Evolutionary conservation across 2,888 invertebrate genomes (phyloP), one percentile per base, ranked within the genome.

Genomic region (Synergus itoensis): DNA sequence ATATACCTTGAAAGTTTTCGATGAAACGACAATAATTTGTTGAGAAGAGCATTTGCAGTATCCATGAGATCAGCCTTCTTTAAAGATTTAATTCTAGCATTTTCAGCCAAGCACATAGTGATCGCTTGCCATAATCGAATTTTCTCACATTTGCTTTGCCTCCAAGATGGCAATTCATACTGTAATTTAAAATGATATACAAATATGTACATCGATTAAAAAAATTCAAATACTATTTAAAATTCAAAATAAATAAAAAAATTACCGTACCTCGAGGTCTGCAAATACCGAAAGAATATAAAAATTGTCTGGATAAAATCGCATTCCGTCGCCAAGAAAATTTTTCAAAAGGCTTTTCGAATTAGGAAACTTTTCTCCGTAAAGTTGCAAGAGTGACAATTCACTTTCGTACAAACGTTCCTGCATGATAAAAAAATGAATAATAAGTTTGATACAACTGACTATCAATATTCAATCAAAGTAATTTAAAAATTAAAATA

Each of bases 301-400:
- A 76, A 95, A 91, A 90, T 95, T 95, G 81, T 94, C 93, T 0
- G 95, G 95, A 89, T 93, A 95, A 45, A 92, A 69, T 9, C 85
- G 69, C 79, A 91, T 84, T 77, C 88, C 88, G 76, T 81, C 80
- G 36, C 84, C 80, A 28, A 91, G n/a, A 65, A 82, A 84, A 40
- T 84, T 77, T 78, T 84, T 85, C 43, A 90, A 82, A 67, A 65
- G 28, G 28, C 75, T 73, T 21, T 77, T 77, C 48, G 77, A 45
- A 9, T 85, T 79, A 16, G 77, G 76, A 40, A 75, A 80, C 80
- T 81, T 84, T 73, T 88, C 84, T 65, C 79, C 77, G 79, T 87
- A 84, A 60, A 91, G 80, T 76, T 91, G 88, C 40, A 91, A 81
- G 77, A 92, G 82, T 40, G 89, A 84, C 36, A 93, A 82, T 85